These are phyloP conservation scores for Halichondria panicea DNA, from an alignment of 37 sponge, comb jelly and placozoan species.

Conservation along the genomic window DNA sequence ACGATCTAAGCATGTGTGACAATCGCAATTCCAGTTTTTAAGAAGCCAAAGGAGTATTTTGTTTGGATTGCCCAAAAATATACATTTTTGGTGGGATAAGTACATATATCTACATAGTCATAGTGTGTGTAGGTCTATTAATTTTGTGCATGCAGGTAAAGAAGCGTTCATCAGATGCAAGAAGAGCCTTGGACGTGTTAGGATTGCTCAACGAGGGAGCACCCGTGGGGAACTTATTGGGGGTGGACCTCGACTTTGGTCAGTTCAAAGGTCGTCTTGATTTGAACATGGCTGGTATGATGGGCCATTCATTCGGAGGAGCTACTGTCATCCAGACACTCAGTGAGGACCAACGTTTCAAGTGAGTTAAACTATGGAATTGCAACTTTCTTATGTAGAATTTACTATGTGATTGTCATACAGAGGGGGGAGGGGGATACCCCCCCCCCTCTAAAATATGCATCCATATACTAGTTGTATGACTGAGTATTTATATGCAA, in stretches of 20 bases:
- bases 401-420: too few species aligned
- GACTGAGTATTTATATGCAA: neutral
- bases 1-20: neutral
- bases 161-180: slow-evolving; percentile 34
- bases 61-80: too few species aligned
- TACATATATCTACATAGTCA: too few species aligned
- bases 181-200: slow-evolving; percentile 46
- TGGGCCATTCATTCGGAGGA: slow-evolving; percentile 83
- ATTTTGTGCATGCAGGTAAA: slow-evolving; percentile 11
- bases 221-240: slow-evolving; percentile 40
- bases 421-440: too few species aligned
- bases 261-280: slow-evolving; percentile 68
- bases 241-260: slow-evolving; percentile 35
- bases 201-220: slow-evolving; percentile 44
- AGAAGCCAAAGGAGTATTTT: too few species aligned
- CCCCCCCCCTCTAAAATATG: too few species aligned
- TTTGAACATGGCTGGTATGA: slow-evolving; percentile 41
- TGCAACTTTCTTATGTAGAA: too few species aligned
- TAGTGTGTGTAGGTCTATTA: neutral
- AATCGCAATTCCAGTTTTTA: neutral
- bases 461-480: too few species aligned
- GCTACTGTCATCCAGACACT: slow-evolving; percentile 63
- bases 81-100: too few species aligned
- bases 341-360: slow-evolving; percentile 57
- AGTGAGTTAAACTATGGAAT: slow-evolving; percentile 49